These are phyloP conservation scores for Platorchestia sp. DNA, from an alignment of 1,140 invertebrate genomes.

Conservation along the genomic window DNA sequence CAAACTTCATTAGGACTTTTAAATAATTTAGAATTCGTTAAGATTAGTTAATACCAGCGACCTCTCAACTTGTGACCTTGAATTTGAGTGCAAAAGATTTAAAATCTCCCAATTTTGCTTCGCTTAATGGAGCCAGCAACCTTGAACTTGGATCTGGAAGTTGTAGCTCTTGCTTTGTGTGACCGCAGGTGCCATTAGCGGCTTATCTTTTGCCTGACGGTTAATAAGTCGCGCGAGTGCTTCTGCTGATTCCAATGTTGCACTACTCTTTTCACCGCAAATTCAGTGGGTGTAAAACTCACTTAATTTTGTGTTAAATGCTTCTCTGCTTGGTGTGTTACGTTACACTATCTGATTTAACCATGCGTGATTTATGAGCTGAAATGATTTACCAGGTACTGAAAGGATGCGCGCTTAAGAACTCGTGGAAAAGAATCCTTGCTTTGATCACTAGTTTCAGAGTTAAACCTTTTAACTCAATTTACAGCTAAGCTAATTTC, in stretches of 20 bases:
- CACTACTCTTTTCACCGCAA: neutral
- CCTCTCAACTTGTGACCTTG: too few species aligned
- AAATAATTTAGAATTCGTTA: too few species aligned
- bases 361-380: neutral
- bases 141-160: neutral
- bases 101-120: neutral
- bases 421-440: too few species aligned
- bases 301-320: neutral
- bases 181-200: neutral
- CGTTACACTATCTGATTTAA: neutral
- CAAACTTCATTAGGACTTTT: too few species aligned
- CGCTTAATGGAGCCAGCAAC: neutral
- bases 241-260: neutral
- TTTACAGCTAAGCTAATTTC: neutral
- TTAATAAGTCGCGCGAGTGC: neutral
- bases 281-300: neutral
- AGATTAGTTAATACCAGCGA: too few species aligned
- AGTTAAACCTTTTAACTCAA: neutral
- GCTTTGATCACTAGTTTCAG: too few species aligned
- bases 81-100: too few species aligned
- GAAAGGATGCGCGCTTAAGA: neutral
- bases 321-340: neutral
- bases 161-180: neutral
- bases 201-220: neutral
- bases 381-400: neutral